These are phyloP conservation scores for Drosophila fuyamai DNA, from an alignment of 1,140 invertebrate genomes.

Conservation along the genomic window DNA sequence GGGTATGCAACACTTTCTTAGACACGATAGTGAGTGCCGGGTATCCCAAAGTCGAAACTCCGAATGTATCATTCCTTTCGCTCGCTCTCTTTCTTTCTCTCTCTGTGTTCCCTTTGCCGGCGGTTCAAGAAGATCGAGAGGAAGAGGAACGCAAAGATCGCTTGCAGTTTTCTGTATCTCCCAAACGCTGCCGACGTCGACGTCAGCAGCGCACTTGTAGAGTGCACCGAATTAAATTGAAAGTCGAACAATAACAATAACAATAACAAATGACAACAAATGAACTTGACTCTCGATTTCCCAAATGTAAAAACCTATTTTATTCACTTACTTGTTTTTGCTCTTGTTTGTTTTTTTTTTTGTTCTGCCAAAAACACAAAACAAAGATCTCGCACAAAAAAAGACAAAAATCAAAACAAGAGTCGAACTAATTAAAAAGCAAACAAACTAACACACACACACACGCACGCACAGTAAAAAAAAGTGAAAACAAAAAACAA, in stretches of 20 bases:
- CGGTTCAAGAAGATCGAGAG: conserved; percentile 32
- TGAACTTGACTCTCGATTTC: conserved; percentile 30
- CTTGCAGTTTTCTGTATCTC: conserved; percentile 50
- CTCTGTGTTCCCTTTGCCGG: conserved; percentile 14
- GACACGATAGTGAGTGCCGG: not conserved
- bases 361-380: conserved; percentile 41
- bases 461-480: conserved; percentile 59
- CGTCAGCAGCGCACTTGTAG: conserved; percentile 27
- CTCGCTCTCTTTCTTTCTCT: not conserved
- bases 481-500: conserved; percentile 59
- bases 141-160: conserved; percentile 29
- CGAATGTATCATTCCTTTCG: not conserved
- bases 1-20: not conserved
- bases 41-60: not conserved
- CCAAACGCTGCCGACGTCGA: conserved; percentile 35
- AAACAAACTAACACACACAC: conserved; percentile 52
- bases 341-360: conserved; percentile 21
- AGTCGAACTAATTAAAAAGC: conserved; percentile 70
- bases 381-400: conserved; percentile 18
- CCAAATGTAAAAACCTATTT: conserved; percentile 4
- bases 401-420: conserved; percentile 54
- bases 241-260: conserved; percentile 27
- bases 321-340: conserved; percentile 46
- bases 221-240: conserved; percentile 36
- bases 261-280: conserved; percentile 20